Base-by-base conservation (phyloP, 2,888 invertebrate genomes). In the Junonia oenone region DNA sequence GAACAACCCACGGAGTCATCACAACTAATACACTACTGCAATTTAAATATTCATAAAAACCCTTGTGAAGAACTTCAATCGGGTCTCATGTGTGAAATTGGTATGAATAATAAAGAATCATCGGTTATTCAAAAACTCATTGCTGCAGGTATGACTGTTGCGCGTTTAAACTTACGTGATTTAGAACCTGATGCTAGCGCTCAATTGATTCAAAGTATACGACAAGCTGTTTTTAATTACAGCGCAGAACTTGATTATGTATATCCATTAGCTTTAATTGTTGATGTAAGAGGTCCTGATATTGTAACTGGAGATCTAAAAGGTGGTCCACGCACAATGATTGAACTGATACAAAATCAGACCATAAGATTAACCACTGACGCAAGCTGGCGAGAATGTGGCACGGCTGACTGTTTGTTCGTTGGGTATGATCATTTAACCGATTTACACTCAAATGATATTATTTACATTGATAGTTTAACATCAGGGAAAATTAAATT, bases 351-450 rank as follows among this genome's bases (percentile, higher is more conserved):
- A 6, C 69, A 82, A 68, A 76, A 80, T 38, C 74, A 83, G 49
- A 74, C 73, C 13, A 82, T 91, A 8, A 78, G 87, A 59, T 62
- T 93, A 40, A 92, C 92, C 9, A 90, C 86, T 0, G 91, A 92
- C 67, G 63, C 80, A 4, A 81, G 78, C 47, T 92, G 92, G 83
- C 83, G 89, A 55, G 91, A 92, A 64, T 80, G 88, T 63, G 92
- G 92, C 1, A 91, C 88, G 6, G 70, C 81, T 38, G 91, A 92
- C 55, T 91, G 91, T 71, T 81, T 93, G 26, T 92, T 83, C 67
- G 76, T 92, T 22, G 89, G 89, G 45, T 92, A 91, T 67, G 87
- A 91, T 63, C 81, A 90, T 58, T 72, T 92, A 13, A 83, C 83
- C 9, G 87, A 91, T 58, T 78, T 92, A 40, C 78, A 88, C 48